phyloP scores from a whole-genome alignment of 2,888 invertebrate genomes.

The Cantharis rustica region DNA sequence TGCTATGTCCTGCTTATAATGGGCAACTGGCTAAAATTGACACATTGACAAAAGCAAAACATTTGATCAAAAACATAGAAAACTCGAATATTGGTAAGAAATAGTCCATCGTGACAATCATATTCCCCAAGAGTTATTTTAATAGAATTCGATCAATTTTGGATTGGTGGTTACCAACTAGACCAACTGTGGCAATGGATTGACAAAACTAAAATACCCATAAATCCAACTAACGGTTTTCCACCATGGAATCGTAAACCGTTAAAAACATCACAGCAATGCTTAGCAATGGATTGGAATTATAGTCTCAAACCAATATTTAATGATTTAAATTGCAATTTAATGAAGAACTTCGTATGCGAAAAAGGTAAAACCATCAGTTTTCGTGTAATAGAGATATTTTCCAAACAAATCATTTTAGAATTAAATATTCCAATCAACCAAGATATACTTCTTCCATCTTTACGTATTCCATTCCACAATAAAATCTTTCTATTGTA shows the following conservation, averaged over 20 bases:
- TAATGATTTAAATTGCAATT: slow-evolving; percentile 5
- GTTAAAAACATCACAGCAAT: not conserved
- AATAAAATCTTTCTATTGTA: slow-evolving; percentile 3
- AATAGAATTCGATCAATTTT: slow-evolving; percentile 10
- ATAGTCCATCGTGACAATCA: not conserved
- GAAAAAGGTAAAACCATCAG: slow-evolving; percentile 4
- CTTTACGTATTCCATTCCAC: not conserved
- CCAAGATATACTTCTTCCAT: not conserved
- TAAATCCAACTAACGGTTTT: not conserved
- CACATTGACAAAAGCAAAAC: not conserved
- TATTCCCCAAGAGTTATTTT: not conserved
- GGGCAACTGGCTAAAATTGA: slow-evolving; percentile 9
- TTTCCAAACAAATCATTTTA: not conserved
- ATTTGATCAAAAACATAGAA: not conserved
- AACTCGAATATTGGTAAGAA: slow-evolving; percentile 6
- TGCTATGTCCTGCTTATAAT: slow-evolving; percentile 3
- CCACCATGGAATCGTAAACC: slow-evolving; percentile 6
- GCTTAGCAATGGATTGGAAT: slow-evolving; percentile 11
- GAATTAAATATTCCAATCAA: not conserved
- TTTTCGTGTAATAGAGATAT: not conserved
- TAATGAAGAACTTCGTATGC: slow-evolving; percentile 11
- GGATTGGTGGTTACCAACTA: slow-evolving; percentile 8
- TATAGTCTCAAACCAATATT: slow-evolving; percentile 1
- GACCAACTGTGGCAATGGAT: not conserved
- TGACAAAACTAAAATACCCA: not conserved